Evolutionary conservation across 2,113 vertebrate genomes (phyloP).

Genomic region (Caranx melampygus): DNA sequence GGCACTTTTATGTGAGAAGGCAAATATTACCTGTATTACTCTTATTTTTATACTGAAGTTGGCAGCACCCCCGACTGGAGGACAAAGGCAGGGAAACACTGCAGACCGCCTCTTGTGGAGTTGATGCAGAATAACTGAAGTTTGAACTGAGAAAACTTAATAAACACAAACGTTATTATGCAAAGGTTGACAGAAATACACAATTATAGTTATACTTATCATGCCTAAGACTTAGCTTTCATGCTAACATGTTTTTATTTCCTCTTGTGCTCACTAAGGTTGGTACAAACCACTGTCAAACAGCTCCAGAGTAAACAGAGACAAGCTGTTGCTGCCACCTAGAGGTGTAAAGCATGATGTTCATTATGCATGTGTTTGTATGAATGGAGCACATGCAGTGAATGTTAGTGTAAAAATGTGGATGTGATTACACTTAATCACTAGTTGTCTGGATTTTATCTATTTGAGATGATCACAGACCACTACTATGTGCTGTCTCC

Average conservation of each 20-base stretch:
- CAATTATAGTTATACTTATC: not conserved
- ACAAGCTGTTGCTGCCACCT: constrained; percentile 70
- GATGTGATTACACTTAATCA: no score
- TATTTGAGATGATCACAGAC: no score
- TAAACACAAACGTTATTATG: not conserved
- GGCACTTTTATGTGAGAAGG: not conserved
- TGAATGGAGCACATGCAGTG: not conserved
- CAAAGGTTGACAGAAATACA: not conserved
- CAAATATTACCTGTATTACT: not conserved
- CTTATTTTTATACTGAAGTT: not conserved
- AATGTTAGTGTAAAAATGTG: not conserved
- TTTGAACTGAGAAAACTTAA: constrained; percentile 15
- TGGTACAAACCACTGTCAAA: not conserved
- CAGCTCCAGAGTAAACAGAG: not conserved
- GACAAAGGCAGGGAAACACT: not conserved
- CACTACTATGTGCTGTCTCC: not conserved
- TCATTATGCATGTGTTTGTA: not conserved
- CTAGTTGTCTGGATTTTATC: no score
- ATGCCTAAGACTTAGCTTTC: not conserved
- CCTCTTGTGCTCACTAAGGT: not conserved
- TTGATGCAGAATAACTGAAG: not conserved
- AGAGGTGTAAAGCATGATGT: constrained; percentile 35
- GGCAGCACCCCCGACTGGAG: constrained; percentile 3
- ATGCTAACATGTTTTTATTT: not conserved
- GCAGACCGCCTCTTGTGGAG: not conserved